These are phyloP conservation scores for Drosophila chauvacae DNA, from an alignment of 1,140 invertebrate genomes.

Conservation along the genomic window DNA sequence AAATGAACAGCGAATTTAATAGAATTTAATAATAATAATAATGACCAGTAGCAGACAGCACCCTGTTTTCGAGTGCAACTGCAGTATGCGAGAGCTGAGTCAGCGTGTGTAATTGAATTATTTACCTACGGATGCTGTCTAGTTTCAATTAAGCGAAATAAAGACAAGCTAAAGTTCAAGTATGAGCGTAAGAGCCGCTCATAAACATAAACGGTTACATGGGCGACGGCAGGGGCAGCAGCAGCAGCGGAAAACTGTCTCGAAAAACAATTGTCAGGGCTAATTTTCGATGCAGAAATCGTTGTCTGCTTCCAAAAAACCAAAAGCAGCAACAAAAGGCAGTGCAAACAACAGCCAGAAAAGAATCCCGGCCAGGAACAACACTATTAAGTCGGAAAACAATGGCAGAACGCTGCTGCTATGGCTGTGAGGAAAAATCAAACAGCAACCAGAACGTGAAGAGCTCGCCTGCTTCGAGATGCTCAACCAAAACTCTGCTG, in stretches of 20 bases:
- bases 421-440: slow-evolving; percentile 27
- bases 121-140: slow-evolving; percentile 66
- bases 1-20: slow-evolving; percentile 55
- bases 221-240: neutral
- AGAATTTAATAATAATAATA: slow-evolving; percentile 61
- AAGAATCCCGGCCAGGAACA: slow-evolving; percentile 57
- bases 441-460: slow-evolving; percentile 34
- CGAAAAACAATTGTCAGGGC: slow-evolving; percentile 51
- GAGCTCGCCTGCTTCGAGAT: slow-evolving; percentile 18
- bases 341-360: slow-evolving; percentile 35
- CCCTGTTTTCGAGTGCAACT: slow-evolving; percentile 43
- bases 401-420: slow-evolving; percentile 41
- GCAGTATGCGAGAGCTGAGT: slow-evolving; percentile 27
- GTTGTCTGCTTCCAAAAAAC: slow-evolving; percentile 36
- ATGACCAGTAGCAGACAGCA: slow-evolving; percentile 7
- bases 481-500: neutral
- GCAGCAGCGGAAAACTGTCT: slow-evolving; percentile 9
- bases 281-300: slow-evolving; percentile 49
- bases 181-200: slow-evolving; percentile 38
- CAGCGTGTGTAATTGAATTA: slow-evolving; percentile 72
- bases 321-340: slow-evolving; percentile 3
- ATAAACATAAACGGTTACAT: slow-evolving; percentile 64
- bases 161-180: slow-evolving; percentile 79
- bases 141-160: slow-evolving; percentile 80
- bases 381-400: slow-evolving; percentile 75